Conservation (phyloP, 1,140 invertebrate species). For the Hylaeus volcanicus region DNA sequence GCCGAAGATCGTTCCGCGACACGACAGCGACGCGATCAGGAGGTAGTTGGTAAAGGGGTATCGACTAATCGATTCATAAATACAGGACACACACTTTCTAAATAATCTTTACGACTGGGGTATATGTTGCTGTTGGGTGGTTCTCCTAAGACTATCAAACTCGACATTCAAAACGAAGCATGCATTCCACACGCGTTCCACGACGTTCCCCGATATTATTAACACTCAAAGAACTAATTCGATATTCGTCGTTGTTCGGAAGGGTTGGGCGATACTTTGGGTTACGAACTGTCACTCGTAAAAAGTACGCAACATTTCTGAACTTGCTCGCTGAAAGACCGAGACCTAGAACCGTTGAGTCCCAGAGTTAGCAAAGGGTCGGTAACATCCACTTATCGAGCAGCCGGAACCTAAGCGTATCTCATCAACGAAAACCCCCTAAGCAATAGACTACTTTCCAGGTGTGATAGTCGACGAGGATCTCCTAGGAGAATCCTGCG, state of each 20-base stretch:
- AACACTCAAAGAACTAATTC: background rate
- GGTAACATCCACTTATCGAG: no score
- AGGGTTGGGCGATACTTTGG: background rate
- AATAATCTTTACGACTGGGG: background rate
- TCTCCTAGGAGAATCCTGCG: constrained; percentile 26
- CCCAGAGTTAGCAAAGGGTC: background rate
- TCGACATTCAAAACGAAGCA: background rate
- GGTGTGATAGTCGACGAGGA: constrained; percentile 69
- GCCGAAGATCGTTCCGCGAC: background rate
- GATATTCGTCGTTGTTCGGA: background rate
- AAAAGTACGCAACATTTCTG: no score
- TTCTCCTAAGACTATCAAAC: background rate
- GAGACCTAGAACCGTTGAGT: no score
- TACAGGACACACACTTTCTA: background rate
- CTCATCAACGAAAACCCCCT: background rate
- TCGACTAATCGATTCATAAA: background rate
- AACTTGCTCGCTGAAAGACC: no score
- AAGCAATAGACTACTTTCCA: constrained; percentile 60
- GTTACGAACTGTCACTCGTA: no score
- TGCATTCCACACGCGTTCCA: background rate
- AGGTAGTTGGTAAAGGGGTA: constrained; percentile 20
- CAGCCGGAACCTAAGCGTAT: background rate
- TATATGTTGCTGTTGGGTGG: background rate
- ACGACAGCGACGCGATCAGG: background rate
- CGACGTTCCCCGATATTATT: background rate